Evolutionary conservation across 1,140 invertebrate species (phyloP).

Genomic region (Eubasilissa regina): DNA sequence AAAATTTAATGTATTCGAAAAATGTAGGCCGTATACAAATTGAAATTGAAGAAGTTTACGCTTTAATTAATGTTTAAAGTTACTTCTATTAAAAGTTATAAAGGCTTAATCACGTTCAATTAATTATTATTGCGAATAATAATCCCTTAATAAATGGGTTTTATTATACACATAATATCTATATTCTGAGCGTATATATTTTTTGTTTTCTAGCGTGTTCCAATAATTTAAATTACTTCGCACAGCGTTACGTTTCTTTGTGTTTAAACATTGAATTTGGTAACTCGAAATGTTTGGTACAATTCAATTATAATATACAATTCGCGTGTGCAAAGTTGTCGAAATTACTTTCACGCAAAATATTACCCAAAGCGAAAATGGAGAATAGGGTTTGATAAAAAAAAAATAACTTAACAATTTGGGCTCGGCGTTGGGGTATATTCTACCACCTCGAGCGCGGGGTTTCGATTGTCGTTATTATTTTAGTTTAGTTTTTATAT

Average conservation of each 20-base stretch:
- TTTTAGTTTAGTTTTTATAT: not conserved
- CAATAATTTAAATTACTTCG: slow-evolving; percentile 38
- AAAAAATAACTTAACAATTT: slow-evolving; percentile 6
- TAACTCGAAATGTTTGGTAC: slow-evolving; percentile 16
- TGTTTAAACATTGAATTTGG: slow-evolving; percentile 33
- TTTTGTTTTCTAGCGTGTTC: slow-evolving; percentile 19
- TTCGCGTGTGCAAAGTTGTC: slow-evolving; percentile 35
- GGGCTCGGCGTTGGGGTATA: not conserved
- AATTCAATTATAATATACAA: slow-evolving; percentile 39
- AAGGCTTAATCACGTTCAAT: no score
- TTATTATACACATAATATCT: no score
- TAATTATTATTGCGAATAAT: no score
- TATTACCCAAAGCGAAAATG: slow-evolving; percentile 14
- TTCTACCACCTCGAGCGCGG: not conserved
- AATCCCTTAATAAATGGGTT: no score
- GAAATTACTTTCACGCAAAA: slow-evolving; percentile 39
- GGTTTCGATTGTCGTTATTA: not conserved
- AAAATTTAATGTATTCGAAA: no score
- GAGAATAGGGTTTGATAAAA: slow-evolving; percentile 7
- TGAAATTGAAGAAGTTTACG: no score
- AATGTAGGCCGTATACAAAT: no score
- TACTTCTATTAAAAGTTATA: no score
- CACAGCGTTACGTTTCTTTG: slow-evolving; percentile 14
- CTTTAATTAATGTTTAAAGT: no score
- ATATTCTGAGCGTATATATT: not conserved